These are phyloP conservation scores for Neogale vison DNA, from an alignment of 2,113 vertebrate species.

Conservation along the genomic window DNA sequence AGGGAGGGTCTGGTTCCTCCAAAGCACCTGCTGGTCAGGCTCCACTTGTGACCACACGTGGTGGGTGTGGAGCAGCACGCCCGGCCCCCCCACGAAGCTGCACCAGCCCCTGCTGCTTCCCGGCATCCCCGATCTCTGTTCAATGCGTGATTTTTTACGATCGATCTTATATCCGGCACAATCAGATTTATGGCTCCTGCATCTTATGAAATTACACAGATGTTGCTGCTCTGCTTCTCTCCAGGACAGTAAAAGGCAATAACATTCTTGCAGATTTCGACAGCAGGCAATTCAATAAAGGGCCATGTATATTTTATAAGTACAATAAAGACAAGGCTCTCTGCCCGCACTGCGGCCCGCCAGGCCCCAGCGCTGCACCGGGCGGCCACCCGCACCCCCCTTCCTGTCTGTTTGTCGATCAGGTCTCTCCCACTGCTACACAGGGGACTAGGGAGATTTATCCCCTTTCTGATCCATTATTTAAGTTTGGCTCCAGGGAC, in stretches of 20 bases:
- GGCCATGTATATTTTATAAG: conserved; percentile 93
- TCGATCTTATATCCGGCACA: conserved; percentile 86
- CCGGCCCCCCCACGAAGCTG: not conserved
- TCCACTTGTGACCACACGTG: not conserved
- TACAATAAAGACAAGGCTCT: conserved; percentile 88
- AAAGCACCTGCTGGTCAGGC: conserved; percentile 37
- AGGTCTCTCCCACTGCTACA: conserved; percentile 62
- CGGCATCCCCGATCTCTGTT: conserved; percentile 74
- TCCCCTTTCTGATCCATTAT: conserved; percentile 83
- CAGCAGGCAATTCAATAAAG: conserved; percentile 91
- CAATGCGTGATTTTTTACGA: conserved; percentile 83
- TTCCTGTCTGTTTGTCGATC: conserved; percentile 75
- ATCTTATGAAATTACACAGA: conserved; percentile 89
- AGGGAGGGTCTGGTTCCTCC: not conserved
- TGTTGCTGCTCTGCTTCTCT: conserved; percentile 87
- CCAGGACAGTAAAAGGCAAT: conserved; percentile 91
- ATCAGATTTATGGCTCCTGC: conserved; percentile 89
- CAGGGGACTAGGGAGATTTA: conserved; percentile 76
- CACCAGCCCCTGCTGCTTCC: conserved; percentile 22
- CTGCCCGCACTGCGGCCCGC: conserved; percentile 71
- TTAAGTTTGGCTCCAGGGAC: conserved; percentile 83
- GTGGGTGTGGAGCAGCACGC: not conserved
- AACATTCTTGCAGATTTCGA: conserved; percentile 90
- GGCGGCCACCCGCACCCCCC: conserved; percentile 4
- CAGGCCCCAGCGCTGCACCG: conserved; percentile 41